These are phyloP conservation scores for Trididemnum clinides DNA, from an alignment of 23 tunicate species.

Conservation along the genomic window DNA sequence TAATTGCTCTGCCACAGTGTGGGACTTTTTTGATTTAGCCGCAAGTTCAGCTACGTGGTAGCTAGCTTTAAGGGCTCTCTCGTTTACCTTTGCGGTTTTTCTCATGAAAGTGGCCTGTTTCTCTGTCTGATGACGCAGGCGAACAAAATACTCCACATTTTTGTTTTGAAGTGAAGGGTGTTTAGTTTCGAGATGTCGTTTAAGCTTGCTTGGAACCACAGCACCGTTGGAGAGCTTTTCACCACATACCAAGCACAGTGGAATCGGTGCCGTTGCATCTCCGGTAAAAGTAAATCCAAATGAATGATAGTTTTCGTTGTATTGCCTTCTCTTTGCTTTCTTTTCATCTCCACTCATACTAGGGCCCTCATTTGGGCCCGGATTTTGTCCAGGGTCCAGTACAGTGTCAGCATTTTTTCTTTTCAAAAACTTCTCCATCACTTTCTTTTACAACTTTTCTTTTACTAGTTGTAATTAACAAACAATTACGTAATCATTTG, in stretches of 20 bases:
- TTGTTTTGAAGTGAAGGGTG: constrained; percentile 46
- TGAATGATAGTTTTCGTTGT: constrained; percentile 45
- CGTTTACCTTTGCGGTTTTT: constrained; percentile 23
- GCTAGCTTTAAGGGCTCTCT: constrained; percentile 31
- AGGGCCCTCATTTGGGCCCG: constrained; percentile 29
- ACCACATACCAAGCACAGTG: constrained; percentile 51
- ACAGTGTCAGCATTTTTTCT: constrained; percentile 28
- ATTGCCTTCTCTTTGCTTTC: constrained; percentile 47
- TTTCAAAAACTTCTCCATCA: constrained; percentile 43
- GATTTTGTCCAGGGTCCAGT: constrained; percentile 45
- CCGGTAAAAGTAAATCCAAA: constrained; percentile 49
- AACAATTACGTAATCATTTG: constrained; percentile 27
- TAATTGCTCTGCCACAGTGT: constrained; percentile 38
- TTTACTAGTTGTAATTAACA: constrained; percentile 29
- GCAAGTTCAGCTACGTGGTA: constrained; percentile 28
- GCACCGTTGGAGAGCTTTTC: constrained; percentile 47
- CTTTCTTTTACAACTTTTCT: constrained; percentile 18
- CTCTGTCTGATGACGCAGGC: constrained; percentile 28
- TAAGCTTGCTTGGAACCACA: constrained; percentile 47
- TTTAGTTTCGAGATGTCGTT: constrained; percentile 46
- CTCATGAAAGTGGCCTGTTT: constrained; percentile 53
- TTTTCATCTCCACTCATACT: constrained; percentile 37
- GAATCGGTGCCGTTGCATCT: constrained; percentile 44
- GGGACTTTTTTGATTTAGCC: constrained; percentile 34
- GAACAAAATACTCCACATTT: constrained; percentile 44